phyloP scores from a whole-genome alignment of 1,140 invertebrate genomes.

The Bombus vancouverensis region DNA sequence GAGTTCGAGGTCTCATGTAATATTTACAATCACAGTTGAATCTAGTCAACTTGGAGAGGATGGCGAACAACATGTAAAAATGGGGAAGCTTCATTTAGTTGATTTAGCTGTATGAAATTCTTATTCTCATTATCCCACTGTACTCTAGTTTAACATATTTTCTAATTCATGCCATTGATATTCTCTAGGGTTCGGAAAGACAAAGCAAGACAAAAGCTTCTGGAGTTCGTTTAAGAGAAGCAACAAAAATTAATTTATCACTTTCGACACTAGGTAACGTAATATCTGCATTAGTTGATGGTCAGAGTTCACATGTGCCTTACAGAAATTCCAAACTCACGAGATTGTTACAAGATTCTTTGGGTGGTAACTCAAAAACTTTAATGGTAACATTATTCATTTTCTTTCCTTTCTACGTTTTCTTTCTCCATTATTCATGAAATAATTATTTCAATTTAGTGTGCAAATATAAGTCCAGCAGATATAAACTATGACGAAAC shows the following conservation, averaged over 20 bases:
- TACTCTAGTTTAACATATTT: background rate
- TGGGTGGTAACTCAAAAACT: conserved; percentile 98
- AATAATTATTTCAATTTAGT: conserved; percentile 80
- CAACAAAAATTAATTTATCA: conserved; percentile 97
- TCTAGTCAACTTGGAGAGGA: conserved; percentile 87
- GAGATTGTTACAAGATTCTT: conserved; percentile 94
- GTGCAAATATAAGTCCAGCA: conserved; percentile 97
- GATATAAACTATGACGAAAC: conserved; percentile 99
- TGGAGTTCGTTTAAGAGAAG: conserved; percentile 95
- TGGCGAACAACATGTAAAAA: conserved; percentile 86
- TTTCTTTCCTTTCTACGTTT: background rate
- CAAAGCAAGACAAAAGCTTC: conserved; percentile 96
- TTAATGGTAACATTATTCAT: conserved; percentile 88
- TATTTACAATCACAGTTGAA: conserved; percentile 94
- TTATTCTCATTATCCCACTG: background rate
- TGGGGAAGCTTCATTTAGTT: conserved; percentile 92
- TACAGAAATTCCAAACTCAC: conserved; percentile 98
- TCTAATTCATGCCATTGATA: conserved; percentile 11
- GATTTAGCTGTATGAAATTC: conserved; percentile 87
- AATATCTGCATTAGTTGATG: conserved; percentile 96
- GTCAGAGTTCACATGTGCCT: conserved; percentile 96
- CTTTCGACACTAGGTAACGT: conserved; percentile 97
- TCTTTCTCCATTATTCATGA: background rate
- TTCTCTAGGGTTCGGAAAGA: conserved; percentile 89
- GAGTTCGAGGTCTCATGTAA: conserved; percentile 93